A percentile compares a stretch with the other conserved stretches of the same genome.
Evolutionary conservation across 92 coral and sea anemone species (phyloP).

Genomic region (Epizoanthus illoricatus): DNA sequence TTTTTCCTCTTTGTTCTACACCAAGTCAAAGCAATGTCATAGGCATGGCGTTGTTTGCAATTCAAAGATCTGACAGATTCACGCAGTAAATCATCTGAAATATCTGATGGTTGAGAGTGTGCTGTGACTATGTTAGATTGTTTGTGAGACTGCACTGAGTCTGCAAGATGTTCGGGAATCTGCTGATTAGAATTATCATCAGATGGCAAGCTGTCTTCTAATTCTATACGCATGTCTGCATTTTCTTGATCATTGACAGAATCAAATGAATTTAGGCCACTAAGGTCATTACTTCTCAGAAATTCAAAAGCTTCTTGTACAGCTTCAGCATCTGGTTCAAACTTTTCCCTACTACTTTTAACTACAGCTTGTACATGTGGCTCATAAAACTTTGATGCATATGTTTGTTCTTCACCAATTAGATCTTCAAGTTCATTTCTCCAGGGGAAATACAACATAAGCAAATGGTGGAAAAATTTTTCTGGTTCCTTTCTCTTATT

Average conservation of each 20-base stretch:
- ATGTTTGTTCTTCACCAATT: constrained; percentile 56
- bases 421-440: constrained; percentile 17
- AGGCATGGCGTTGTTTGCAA: constrained; percentile 47
- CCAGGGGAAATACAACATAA: constrained; percentile 44
- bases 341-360: constrained; percentile 42
- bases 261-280: constrained; percentile 50
- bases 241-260: constrained; percentile 71
- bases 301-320: constrained; percentile 59
- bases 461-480: constrained; percentile 47
- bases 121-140: constrained; percentile 16
- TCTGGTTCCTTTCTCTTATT: neutral
- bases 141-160: neutral
- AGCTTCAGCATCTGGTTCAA: constrained; percentile 76
- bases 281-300: constrained; percentile 44
- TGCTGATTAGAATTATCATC: constrained; percentile 59
- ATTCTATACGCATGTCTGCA: constrained; percentile 44
- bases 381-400: constrained; percentile 58
- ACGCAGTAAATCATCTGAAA: constrained; percentile 62
- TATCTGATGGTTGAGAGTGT: constrained; percentile 63
- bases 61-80: constrained; percentile 64
- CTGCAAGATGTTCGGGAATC: constrained; percentile 44
- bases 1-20: constrained; percentile 51
- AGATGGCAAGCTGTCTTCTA: constrained; percentile 37
- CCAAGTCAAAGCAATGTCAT: constrained; percentile 57
- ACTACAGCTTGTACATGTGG: constrained; percentile 57